Conservation (phyloP, 2,113 vertebrate species). For the Ariopsis seemanni region DNA sequence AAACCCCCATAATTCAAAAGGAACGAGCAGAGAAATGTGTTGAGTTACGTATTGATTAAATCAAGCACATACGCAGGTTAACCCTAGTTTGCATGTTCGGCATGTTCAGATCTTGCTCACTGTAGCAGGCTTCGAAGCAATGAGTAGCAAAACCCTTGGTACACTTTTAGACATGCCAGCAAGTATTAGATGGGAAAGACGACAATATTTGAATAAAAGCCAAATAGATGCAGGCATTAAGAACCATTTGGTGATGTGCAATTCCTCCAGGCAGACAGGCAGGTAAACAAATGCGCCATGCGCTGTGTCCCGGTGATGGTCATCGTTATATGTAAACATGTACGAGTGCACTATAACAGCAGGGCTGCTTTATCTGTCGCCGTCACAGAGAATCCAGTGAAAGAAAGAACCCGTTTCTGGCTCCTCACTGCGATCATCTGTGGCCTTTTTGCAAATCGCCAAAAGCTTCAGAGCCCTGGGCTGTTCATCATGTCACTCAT, state of each 20-base stretch:
- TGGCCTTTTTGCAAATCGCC: not conserved
- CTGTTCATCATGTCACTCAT: constrained; percentile 50
- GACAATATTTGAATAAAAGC: not conserved
- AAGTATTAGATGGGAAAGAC: not conserved
- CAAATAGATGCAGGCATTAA: not conserved
- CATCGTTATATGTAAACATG: not conserved
- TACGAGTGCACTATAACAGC: not conserved
- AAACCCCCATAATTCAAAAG: constrained; percentile 24
- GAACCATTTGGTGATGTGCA: not conserved
- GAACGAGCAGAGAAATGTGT: constrained; percentile 27
- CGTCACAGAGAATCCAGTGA: constrained; percentile 2
- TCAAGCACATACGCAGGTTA: constrained; percentile 29
- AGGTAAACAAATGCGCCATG: constrained; percentile 17
- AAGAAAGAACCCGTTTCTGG: constrained; percentile 23
- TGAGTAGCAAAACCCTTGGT: not conserved
- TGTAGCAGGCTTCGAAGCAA: not conserved
- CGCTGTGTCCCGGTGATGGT: not conserved
- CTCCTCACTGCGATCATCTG: constrained; percentile 26
- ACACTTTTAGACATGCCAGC: not conserved
- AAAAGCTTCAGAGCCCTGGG: constrained; percentile 18
- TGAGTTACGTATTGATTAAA: constrained; percentile 38
- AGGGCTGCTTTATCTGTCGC: not conserved
- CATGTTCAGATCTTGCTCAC: not conserved
- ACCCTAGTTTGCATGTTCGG: constrained; percentile 9
- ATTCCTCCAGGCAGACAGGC: not conserved